phyloP scores from a whole-genome alignment of 2,113 vertebrate genomes.

The Isichthys henryi region DNA sequence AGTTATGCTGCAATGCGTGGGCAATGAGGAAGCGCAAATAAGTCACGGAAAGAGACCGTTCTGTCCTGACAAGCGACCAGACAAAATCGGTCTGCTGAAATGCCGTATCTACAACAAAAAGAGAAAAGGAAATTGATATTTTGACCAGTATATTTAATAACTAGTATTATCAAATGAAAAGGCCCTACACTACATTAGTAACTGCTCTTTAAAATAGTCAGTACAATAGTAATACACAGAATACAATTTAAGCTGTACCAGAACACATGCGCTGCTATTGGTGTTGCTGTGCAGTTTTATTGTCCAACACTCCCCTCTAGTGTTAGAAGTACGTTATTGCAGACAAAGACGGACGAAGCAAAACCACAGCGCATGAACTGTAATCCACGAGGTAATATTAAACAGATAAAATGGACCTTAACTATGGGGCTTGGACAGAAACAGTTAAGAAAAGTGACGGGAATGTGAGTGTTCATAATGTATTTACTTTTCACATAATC shows the following conservation, averaged over 20 bases:
- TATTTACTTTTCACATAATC: background rate
- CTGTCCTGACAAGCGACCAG: background rate
- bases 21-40: background rate
- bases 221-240: background rate
- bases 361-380: background rate
- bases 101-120: background rate
- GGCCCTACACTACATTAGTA: background rate
- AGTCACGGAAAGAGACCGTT: background rate
- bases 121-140: background rate
- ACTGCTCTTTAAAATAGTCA: background rate
- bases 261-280: background rate
- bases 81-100: background rate
- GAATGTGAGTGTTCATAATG: background rate
- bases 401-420: background rate
- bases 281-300: background rate
- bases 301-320: conserved; percentile 4
- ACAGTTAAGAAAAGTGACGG: background rate
- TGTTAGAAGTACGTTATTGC: background rate
- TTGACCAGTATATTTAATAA: background rate
- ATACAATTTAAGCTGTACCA: background rate
- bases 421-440: background rate
- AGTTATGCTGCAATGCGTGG: background rate
- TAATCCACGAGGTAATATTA: background rate
- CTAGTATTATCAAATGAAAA: background rate
- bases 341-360: background rate